Conservation (phyloP, 2,113 vertebrate genomes). For the Polypterus senegalus region DNA sequence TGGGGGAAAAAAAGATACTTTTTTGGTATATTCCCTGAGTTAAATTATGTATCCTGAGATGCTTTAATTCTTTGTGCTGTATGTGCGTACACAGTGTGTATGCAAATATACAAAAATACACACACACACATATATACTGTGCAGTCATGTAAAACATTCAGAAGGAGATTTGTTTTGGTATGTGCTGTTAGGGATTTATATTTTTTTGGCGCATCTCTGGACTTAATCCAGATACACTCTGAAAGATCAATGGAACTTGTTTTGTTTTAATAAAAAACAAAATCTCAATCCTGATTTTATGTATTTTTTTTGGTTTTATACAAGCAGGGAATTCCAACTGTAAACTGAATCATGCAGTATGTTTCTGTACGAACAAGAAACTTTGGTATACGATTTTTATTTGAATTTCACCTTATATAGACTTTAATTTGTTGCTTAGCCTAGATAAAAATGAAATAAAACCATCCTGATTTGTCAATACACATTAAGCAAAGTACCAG, state of each 20-base stretch:
- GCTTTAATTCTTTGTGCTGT: conserved; percentile 34
- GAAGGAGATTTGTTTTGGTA: conserved; percentile 34
- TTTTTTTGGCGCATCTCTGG: conserved; percentile 40
- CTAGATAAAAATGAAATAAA: conserved; percentile 45
- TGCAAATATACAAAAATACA: conserved; percentile 69
- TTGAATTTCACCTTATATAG: conserved; percentile 55
- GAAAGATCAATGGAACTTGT: conserved; percentile 26
- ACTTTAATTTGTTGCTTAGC: conserved; percentile 35
- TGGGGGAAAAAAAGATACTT: conserved; percentile 61
- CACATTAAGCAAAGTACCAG: conserved; percentile 66
- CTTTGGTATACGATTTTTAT: conserved; percentile 68
- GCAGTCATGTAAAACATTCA: conserved; percentile 12
- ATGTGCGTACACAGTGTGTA: conserved; percentile 30
- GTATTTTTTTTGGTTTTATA: conserved; percentile 21
- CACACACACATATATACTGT: conserved; percentile 22
- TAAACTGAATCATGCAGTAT: conserved; percentile 46
- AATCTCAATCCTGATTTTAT: conserved; percentile 49
- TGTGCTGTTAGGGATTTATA: conserved; percentile 57
- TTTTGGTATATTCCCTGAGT: conserved; percentile 96
- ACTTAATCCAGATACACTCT: conserved; percentile 45
- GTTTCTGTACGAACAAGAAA: conserved; percentile 47
- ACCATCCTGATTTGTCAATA: conserved; percentile 64
- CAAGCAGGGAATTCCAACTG: conserved; percentile 62
- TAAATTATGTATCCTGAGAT: conserved; percentile 96
- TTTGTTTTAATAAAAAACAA: conserved; percentile 3